Evolutionary conservation across 1,140 invertebrate species (phyloP), one percentile per base, ranked within the genome.

Genomic region (Callitettix versicolor): DNA sequence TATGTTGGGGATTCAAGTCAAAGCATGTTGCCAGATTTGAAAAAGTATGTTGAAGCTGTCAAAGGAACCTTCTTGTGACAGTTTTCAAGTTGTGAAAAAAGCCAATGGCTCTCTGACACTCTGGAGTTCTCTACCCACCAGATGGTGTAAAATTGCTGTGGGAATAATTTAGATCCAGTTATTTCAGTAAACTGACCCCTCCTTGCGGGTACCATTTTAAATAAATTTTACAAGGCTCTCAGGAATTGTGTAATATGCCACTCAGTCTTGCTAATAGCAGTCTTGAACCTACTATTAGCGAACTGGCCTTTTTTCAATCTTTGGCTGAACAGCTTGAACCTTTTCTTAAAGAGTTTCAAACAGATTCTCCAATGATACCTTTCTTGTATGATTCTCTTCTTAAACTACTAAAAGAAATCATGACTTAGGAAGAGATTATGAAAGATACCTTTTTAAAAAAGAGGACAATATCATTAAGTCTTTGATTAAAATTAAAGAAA

Each of bases 271-370:
- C 40, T 38, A 18, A 64, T 55, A 3, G 55, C 60, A 20, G 56
- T 57, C 58, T 18, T 48, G 11, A 53, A 58, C 34, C 53, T 65
- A 2, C 47, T 65, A 3, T 42, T 30, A 24, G 47, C 60, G 20
- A 64, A 58, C 21, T 64, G 9, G 36, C 53, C 24, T 66, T 66
- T 54, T 63, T 64, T 54, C 42, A 41, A 33, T 43, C 34, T n/a
- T 17, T 58, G 34, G 48, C 57, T 33, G 21, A 40, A 3, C 56
- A 59, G 42, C 41, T 61, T 43, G 52, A 60, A 60, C 56, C 59
- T 11, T 62, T 59, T 60, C 41, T 64, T 24, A 56, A n/a, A 1
- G 21, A 41, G 17, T 63, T 60, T 54, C 61, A 63, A 52, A 48
- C 55, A 1, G 50, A 52, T 55, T 47, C 17, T 21, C 58, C 58